Evolutionary conservation across 2,888 invertebrate genomes (phyloP).

Genomic region (Arge pagana): DNA sequence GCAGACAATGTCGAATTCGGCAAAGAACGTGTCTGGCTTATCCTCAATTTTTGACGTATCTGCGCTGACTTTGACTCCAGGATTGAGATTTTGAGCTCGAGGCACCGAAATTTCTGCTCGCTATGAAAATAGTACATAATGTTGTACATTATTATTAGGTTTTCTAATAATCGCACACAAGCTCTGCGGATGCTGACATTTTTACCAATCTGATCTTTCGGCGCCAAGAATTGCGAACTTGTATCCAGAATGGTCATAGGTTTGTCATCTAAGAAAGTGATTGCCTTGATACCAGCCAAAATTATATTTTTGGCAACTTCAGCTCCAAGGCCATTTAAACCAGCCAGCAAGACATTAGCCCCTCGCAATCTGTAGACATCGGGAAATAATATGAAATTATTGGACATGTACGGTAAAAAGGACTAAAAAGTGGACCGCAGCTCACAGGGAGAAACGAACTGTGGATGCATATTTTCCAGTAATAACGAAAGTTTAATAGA

Average conservation of each 20-base stretch:
- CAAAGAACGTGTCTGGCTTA: slow-evolving; percentile 74
- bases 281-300: slow-evolving; percentile 87
- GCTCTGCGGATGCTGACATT: slow-evolving; percentile 73
- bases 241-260: slow-evolving; percentile 73
- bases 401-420: slow-evolving; percentile 24
- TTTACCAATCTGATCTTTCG: slow-evolving; percentile 72
- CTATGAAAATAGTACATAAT: slow-evolving; percentile 57
- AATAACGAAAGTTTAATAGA: not conserved
- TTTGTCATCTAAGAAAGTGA: slow-evolving; percentile 82
- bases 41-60: slow-evolving; percentile 68
- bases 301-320: slow-evolving; percentile 97
- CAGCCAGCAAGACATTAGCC: slow-evolving; percentile 85
- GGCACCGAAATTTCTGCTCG: slow-evolving; percentile 82
- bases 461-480: no score
- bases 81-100: slow-evolving; percentile 85
- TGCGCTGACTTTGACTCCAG: slow-evolving; percentile 83
- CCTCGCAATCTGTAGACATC: slow-evolving; percentile 73
- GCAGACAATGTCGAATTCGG: slow-evolving; percentile 81
- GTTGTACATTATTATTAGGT: slow-evolving; percentile 18
- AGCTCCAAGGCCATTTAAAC: slow-evolving; percentile 88
- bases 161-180: slow-evolving; percentile 15
- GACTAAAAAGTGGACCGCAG: not conserved
- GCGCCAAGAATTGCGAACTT: slow-evolving; percentile 83
- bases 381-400: slow-evolving; percentile 1
- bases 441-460: no score